phyloP scores from a whole-genome alignment of 2,113 vertebrate genomes.

The Nibea coibor region DNA sequence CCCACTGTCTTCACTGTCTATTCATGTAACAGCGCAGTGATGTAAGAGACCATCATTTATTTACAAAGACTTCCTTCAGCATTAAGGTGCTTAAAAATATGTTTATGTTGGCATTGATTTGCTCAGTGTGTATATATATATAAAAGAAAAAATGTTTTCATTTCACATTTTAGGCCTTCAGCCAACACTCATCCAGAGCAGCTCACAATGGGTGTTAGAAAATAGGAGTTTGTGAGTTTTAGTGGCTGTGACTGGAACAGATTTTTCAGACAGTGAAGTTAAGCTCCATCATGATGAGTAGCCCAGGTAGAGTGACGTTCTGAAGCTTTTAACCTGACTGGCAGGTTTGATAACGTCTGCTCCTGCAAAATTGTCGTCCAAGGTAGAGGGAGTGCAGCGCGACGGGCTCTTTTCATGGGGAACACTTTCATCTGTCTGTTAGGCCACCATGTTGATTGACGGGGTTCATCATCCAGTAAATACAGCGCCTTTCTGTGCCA shows the following conservation, averaged over 20 bases:
- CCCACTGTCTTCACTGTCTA: constrained; percentile 40
- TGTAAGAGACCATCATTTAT: constrained; percentile 25
- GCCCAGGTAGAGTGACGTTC: constrained; percentile 36
- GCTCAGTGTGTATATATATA: constrained; percentile 24
- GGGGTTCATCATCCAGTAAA: constrained; percentile 63
- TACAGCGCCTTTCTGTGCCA: constrained; percentile 29
- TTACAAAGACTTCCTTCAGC: constrained; percentile 59
- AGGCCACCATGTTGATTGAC: constrained; percentile 61
- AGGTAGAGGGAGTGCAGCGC: constrained; percentile 33
- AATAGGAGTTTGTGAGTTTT: constrained; percentile 40
- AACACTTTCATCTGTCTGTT: constrained; percentile 55
- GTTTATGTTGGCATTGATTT: constrained; percentile 32
- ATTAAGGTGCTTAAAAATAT: constrained; percentile 61
- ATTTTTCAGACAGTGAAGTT: constrained; percentile 64
- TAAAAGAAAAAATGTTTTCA: constrained; percentile 31
- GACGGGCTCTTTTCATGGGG: constrained; percentile 22
- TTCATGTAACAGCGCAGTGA: not conserved
- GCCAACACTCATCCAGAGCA: constrained; percentile 24
- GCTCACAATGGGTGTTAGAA: constrained; percentile 25
- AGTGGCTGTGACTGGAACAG: constrained; percentile 38
- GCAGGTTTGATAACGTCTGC: constrained; percentile 60
- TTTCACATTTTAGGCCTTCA: constrained; percentile 38
- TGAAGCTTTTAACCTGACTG: constrained; percentile 52
- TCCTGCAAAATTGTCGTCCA: constrained; percentile 51
- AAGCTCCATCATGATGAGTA: constrained; percentile 62